Base-by-base conservation (phyloP, 23 tunicate species). In the Pegea sp. region DNA sequence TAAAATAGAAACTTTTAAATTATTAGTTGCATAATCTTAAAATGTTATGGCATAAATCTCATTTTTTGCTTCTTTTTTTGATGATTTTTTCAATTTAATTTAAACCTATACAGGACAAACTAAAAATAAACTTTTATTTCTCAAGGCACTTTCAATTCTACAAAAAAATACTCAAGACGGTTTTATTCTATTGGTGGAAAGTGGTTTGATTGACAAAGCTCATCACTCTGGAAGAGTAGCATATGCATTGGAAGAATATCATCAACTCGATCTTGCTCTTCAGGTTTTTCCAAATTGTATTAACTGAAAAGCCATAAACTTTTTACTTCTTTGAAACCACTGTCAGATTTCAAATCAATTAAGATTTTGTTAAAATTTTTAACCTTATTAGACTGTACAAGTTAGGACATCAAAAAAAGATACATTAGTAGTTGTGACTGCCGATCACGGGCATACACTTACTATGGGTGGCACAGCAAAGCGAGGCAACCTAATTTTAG, bases 401-500 rank as follows among this genome's bases (percentile, higher is more conserved):
- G 24, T 42, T 23, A 25, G 63, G 22, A 71, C 78, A 6, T 33
- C 62, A 25, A 69, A 71, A 5, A 25, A 69, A 28, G 81, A 73
- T 48, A 73, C 81, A 6, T 49, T 73, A 60, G 57, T 73, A 2
- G 59, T 73, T 27, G 60, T 48, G 22, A 73, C 89, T 5, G 70
- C 89, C 48, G 89, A 77, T 46, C 89, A 77, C 49, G 70, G 75
- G 18, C 89, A 77, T 51, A 62, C 69, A 1, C 69, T 77, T 38
- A 67, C 70, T 33, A 60, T 62, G n/a, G 89, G 89, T 13, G 70
- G 64, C 46, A 49, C 55, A 2, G 33, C 71, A 0, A 20, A 20
- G 0, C 48, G 81, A 26, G 81, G 81, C 33, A 64, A 64, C 58
- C 60, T 60, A 4, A 50, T 73, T 57, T 55, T 52, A 21, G 81